A percentile compares a stretch with the other conserved stretches of the same genome.
phyloP scores from a whole-genome alignment of 1,140 invertebrate species.

The Rhagoletis pomonella region DNA sequence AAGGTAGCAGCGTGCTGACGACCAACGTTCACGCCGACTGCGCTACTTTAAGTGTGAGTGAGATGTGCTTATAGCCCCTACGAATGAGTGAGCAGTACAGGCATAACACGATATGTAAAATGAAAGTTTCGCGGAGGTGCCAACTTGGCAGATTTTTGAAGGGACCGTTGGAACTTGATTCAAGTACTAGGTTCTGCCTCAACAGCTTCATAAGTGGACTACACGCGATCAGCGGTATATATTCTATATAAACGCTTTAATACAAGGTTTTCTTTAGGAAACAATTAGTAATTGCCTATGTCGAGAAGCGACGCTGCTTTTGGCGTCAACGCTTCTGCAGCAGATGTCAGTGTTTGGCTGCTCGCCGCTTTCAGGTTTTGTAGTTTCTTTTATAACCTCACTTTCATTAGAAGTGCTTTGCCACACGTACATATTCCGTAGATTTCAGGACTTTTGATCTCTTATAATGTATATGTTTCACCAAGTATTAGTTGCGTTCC shows the following conservation, averaged over 20 bases:
- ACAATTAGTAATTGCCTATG: background rate
- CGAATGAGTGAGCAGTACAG: constrained; percentile 68
- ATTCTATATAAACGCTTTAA: background rate
- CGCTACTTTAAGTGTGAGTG: constrained; percentile 57
- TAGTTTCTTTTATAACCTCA: constrained; percentile 44
- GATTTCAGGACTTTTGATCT: no score
- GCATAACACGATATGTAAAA: constrained; percentile 61
- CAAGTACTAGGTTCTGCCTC: background rate
- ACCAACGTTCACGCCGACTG: constrained; percentile 53
- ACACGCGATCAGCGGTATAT: background rate
- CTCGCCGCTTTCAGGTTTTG: background rate
- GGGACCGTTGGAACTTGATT: constrained; percentile 18
- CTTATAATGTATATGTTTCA: no score
- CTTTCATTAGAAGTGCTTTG: background rate
- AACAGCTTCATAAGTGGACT: background rate
- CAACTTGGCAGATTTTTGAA: constrained; percentile 70
- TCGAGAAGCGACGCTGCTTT: background rate
- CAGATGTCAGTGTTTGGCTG: constrained; percentile 11
- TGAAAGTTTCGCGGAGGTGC: constrained; percentile 64
- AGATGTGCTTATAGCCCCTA: constrained; percentile 63
- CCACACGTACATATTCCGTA: constrained; percentile 8
- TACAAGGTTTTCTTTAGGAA: background rate
- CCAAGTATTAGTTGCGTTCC: no score
- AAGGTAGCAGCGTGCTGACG: constrained; percentile 61
- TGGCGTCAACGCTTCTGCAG: background rate